Percentiles rank a stretch among this genome's conserved stretches.
Conservation (phyloP, 2,888 invertebrate genomes). For the Macrophya alboannulata region DNA sequence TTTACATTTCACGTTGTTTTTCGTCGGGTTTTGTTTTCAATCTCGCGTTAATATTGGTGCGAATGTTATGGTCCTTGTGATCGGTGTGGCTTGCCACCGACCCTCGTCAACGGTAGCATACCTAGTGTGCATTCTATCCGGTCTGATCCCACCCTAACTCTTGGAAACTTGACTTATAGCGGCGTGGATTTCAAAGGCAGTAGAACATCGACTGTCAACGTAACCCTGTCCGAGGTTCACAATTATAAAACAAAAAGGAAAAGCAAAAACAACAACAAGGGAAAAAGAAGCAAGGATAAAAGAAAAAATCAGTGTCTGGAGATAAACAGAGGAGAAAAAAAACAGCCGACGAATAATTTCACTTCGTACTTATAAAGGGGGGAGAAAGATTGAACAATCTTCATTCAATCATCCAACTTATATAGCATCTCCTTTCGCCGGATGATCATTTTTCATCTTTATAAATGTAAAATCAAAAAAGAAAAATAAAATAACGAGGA, state of each 20-base stretch:
- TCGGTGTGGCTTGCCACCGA: slow-evolving; percentile 35
- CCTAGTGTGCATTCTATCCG: slow-evolving; percentile 51
- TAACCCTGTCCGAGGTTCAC: neutral
- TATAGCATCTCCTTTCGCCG: neutral
- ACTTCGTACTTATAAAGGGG: neutral
- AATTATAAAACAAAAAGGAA: neutral
- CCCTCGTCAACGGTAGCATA: slow-evolving; percentile 55
- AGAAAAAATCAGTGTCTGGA: no score
- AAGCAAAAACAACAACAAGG: neutral
- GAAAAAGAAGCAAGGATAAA: neutral
- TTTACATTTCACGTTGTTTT: neutral
- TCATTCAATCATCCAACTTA: neutral
- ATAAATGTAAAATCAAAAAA: neutral
- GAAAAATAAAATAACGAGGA: neutral
- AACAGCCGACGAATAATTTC: neutral
- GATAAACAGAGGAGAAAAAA: neutral
- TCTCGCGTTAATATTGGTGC: slow-evolving; percentile 35
- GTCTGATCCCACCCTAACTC: slow-evolving; percentile 14
- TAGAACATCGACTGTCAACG: neutral
- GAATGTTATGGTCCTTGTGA: slow-evolving; percentile 50
- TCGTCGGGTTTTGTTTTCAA: slow-evolving; percentile 26
- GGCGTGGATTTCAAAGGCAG: neutral
- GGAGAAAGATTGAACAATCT: neutral
- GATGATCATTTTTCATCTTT: slow-evolving; percentile 16
- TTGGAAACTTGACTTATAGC: slow-evolving; percentile 29